A percentile compares a stretch with the other conserved stretches of the same genome.
These are phyloP conservation scores for Dipodomys spectabilis DNA, from an alignment of 2,113 vertebrate genomes.

Conservation along the genomic window DNA sequence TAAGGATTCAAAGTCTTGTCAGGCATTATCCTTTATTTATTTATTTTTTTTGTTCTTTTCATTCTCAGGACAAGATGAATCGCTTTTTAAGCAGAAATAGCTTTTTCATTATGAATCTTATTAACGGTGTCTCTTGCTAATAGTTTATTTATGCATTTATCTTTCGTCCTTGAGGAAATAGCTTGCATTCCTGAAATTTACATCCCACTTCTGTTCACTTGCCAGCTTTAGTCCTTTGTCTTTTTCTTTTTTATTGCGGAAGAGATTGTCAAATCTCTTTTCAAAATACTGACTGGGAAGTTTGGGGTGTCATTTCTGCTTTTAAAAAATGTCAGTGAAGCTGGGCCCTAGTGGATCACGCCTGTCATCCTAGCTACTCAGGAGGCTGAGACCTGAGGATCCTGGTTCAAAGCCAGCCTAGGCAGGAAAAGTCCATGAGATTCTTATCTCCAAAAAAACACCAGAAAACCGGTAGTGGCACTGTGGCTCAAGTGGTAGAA, in stretches of 20 bases:
- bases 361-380: too few relatives aligned
- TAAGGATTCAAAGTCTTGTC: slow-evolving; percentile 5
- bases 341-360: too few relatives aligned
- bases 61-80: background rate
- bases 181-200: background rate
- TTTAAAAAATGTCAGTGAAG: background rate
- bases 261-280: slow-evolving; percentile 8
- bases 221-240: background rate
- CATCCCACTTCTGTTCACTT: background rate
- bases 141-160: background rate
- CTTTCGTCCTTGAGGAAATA: slow-evolving; percentile 18
- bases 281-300: background rate
- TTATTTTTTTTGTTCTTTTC: too few relatives aligned
- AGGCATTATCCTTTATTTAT: background rate
- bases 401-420: too few relatives aligned
- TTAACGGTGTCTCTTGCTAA: slow-evolving; percentile 36
- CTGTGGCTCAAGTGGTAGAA: too few relatives aligned
- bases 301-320: background rate
- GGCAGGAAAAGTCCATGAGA: too few relatives aligned
- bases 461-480: background rate
- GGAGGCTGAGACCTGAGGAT: too few relatives aligned
- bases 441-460: too few relatives aligned
- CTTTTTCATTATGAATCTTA: slow-evolving; percentile 11
- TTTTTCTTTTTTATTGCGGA: background rate
- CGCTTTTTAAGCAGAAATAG: slow-evolving; percentile 6